Evolutionary conservation across 2,888 invertebrate genomes (phyloP).

Genomic region (Amphipoea oculea): DNA sequence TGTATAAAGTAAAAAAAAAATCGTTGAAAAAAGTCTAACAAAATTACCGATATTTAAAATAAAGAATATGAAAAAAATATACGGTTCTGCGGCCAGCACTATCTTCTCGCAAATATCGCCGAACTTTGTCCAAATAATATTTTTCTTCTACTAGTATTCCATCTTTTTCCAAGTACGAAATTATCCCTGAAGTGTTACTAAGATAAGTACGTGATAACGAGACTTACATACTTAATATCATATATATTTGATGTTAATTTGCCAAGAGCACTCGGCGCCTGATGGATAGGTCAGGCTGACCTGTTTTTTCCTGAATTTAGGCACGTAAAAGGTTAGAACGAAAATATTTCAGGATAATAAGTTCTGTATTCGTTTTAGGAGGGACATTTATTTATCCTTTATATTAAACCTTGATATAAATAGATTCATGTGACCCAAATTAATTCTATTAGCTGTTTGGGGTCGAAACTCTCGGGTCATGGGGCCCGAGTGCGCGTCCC

Average conservation of each 20-base stretch:
- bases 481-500: neutral
- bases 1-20: no score
- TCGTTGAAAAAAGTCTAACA: neutral
- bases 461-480: neutral
- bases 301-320: conserved; percentile 51
- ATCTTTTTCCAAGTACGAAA: conserved; percentile 7
- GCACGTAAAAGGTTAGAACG: conserved; percentile 28
- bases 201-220: conserved; percentile 37
- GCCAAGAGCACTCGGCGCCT: conserved; percentile 60
- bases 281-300: conserved; percentile 53
- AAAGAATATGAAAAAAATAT: neutral
- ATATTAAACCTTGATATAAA: neutral
- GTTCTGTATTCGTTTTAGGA: conserved; percentile 26
- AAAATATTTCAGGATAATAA: conserved; percentile 40
- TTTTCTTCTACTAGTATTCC: neutral
- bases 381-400: neutral
- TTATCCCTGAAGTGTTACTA: conserved; percentile 28
- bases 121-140: conserved; percentile 5
- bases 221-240: conserved; percentile 33
- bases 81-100: neutral
- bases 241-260: conserved; percentile 58
- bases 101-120: neutral
- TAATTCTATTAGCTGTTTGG: neutral
- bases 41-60: neutral
- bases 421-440: neutral